These are phyloP conservation scores for Myopa tessellatipennis DNA, from an alignment of 2,888 invertebrate genomes.

Conservation along the genomic window DNA sequence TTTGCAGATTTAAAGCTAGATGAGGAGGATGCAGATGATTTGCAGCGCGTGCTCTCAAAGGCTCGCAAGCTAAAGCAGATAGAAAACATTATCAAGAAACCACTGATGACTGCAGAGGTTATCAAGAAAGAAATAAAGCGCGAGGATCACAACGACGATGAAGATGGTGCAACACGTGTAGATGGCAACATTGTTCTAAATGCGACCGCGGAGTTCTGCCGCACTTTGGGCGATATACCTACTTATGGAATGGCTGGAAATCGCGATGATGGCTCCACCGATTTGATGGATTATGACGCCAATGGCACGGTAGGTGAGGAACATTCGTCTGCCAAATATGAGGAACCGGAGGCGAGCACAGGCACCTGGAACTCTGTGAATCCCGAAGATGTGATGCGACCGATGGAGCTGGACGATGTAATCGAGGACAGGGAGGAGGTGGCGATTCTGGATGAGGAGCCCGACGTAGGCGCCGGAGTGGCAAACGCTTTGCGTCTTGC, in stretches of 20 bases:
- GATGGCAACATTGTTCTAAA: slow-evolving; percentile 82
- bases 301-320: slow-evolving; percentile 64
- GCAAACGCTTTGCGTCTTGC: slow-evolving; percentile 92
- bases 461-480: slow-evolving; percentile 90
- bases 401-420: slow-evolving; percentile 69
- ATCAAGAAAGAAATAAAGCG: slow-evolving; percentile 72
- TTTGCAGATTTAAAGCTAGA: slow-evolving; percentile 67
- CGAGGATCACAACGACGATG: slow-evolving; percentile 51
- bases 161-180: slow-evolving; percentile 49
- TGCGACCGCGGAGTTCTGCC: slow-evolving; percentile 96
- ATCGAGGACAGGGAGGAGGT: slow-evolving; percentile 66
- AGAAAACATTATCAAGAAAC: slow-evolving; percentile 64
- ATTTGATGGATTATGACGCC: slow-evolving; percentile 70
- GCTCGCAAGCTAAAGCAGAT: slow-evolving; percentile 76
- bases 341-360: slow-evolving; percentile 71
- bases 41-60: slow-evolving; percentile 79
- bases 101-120: slow-evolving; percentile 58
- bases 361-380: slow-evolving; percentile 90
- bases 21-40: slow-evolving; percentile 77
- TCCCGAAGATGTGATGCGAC: slow-evolving; percentile 68
- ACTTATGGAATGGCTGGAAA: slow-evolving; percentile 93
- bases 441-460: slow-evolving; percentile 85
- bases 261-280: slow-evolving; percentile 81
- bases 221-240: slow-evolving; percentile 94
- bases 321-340: slow-evolving; percentile 55